Conservation (phyloP, 2,888 invertebrate species). For the Heliconius erato region DNA sequence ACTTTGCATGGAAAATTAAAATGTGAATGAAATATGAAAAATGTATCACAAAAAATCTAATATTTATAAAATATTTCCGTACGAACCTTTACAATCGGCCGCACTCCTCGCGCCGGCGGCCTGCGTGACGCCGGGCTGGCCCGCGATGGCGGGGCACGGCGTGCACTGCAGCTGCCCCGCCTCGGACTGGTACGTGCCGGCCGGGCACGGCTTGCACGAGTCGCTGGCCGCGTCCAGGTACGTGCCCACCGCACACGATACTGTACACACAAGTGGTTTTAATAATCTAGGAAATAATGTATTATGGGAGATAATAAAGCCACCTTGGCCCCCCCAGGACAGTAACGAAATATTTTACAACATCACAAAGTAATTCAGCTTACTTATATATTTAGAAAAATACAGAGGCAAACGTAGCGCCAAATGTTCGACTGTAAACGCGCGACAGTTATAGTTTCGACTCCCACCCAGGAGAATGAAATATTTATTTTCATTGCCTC, state of each 20-base stretch:
- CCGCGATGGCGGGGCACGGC: constrained; percentile 95
- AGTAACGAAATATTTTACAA: too few species aligned
- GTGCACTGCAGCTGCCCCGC: constrained; percentile 95
- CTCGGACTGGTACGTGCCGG: constrained; percentile 97
- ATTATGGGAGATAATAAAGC: too few species aligned
- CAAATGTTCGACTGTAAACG: too few species aligned
- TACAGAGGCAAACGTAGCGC: too few species aligned
- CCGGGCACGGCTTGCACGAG: constrained; percentile 93
- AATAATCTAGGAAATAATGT: too few species aligned
- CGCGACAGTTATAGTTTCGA: neutral
- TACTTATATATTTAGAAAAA: too few species aligned
- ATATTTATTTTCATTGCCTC: neutral
- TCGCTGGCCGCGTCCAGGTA: constrained; percentile 92
- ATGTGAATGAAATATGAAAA: neutral
- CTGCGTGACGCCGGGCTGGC: constrained; percentile 95
- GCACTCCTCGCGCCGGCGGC: constrained; percentile 95
- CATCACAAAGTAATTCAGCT: too few species aligned
- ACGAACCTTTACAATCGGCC: constrained; percentile 92
- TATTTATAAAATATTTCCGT: neutral
- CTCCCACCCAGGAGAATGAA: neutral
- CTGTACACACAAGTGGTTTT: constrained; percentile 74
- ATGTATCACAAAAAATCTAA: neutral
- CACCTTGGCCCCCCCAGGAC: too few species aligned
- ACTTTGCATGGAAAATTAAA: too few species aligned
- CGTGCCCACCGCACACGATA: constrained; percentile 96